Base-by-base conservation (phyloP, 2,888 invertebrate species). In the Pyrrhia umbra region DNA sequence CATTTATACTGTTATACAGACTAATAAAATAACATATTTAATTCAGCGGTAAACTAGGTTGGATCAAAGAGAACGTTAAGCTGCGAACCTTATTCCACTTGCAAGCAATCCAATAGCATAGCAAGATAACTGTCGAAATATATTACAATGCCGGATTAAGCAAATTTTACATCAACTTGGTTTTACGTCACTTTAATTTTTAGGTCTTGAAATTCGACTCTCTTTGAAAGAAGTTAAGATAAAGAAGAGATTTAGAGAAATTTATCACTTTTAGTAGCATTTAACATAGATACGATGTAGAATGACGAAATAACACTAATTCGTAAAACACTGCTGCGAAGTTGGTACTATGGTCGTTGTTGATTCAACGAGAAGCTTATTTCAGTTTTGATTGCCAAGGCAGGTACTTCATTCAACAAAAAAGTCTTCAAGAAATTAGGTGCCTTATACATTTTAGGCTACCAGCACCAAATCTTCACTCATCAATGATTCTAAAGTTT, bases 301-400 rank as follows among this genome's bases (percentile, higher is more conserved):
- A 46, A 30, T 4, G 25, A 50, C 39, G 16, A 27, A 62, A 42
- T 6, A 5, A n/a, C 46, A 57, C 16, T 51, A 50, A 71, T 46
- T 46, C 50, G 25, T 37, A 50, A 15, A 42, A 30, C 45, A 68
- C 34, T 75, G 8, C 62, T 57, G 21, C 15, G 15, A 58, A 50
- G 13, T 42, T 27, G 6, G 52, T 46, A 39, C 39, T 45, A 0
- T 54, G 62, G 42, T 49, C 10, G 51, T 46, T 56, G 13, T 40
- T 50, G 37, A 39, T 10, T 61, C 49, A 60, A 56, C 51, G 20
- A 50, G 39, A 1, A n/a, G 34, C 40, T 63, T 43, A 74, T 74
- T 61, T 55, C 58, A 49, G 46, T 63, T 23, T 15, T 54, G 20
- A 54, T 56, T 63, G 59, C 39, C 50, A 2, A n/a, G n/a, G n/a